Evolutionary conservation across 2,888 invertebrate genomes (phyloP).

Genomic region (Eristalis pertinax): DNA sequence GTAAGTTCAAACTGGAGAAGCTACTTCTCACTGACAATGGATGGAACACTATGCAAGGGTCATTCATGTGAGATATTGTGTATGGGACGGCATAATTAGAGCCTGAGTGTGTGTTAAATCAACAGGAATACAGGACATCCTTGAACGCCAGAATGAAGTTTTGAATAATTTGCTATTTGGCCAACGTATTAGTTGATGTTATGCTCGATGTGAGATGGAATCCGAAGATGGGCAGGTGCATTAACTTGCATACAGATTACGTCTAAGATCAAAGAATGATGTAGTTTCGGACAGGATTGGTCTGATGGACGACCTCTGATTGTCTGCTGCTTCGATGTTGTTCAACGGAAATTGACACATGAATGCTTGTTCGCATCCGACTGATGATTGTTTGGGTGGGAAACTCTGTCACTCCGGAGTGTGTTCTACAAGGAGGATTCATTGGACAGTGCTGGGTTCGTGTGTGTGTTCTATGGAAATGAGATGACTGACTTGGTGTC

Average conservation of each 20-base stretch:
- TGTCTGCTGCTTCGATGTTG: not conserved
- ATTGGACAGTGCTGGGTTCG: not conserved
- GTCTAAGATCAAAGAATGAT: conserved; percentile 29
- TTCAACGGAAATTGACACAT: not conserved
- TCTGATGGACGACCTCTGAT: not conserved
- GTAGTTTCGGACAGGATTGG: conserved; percentile 8
- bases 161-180: conserved; percentile 63
- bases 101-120: conserved; percentile 32
- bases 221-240: conserved; percentile 23
- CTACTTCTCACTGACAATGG: conserved; percentile 4
- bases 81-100: conserved; percentile 31
- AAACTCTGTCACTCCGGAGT: not conserved
- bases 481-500: no score
- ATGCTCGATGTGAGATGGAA: conserved; percentile 37
- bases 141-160: conserved; percentile 45
- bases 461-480: no score
- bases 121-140: conserved; percentile 34
- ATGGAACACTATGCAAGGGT: conserved; percentile 27
- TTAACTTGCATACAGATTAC: conserved; percentile 52
- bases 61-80: conserved; percentile 43
- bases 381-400: not conserved
- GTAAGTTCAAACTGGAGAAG: conserved; percentile 12
- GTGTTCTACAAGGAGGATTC: not conserved
- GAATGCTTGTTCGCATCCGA: not conserved
- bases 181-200: conserved; percentile 37